Evolutionary conservation across 37 sponge, comb jelly and placozoan genomes (phyloP).

Genomic region (Spongilla lacustris): DNA sequence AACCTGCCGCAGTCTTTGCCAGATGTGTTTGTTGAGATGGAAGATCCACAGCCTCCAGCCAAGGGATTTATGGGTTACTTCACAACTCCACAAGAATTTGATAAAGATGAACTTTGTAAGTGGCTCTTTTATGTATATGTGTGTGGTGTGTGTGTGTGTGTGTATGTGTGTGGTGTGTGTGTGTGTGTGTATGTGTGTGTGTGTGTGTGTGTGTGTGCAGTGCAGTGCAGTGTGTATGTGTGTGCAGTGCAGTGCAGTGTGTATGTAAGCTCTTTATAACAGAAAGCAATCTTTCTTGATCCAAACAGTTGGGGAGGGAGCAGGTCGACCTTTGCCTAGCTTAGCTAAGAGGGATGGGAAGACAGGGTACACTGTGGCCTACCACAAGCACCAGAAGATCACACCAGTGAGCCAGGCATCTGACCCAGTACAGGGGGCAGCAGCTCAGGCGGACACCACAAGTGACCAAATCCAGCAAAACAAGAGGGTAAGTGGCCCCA

Average conservation of each 20-base stretch:
- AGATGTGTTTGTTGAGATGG: slow-evolving; percentile 2
- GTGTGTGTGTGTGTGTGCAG: too few relatives aligned
- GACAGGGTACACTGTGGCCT: neutral
- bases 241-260: too few relatives aligned
- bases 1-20: slow-evolving; percentile 45
- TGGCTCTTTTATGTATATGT: neutral
- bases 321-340: slow-evolving; percentile 14
- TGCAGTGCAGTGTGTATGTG: too few relatives aligned
- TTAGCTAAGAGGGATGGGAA: slow-evolving; percentile 42
- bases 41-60: slow-evolving; percentile 7
- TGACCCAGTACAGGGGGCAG: neutral
- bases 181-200: too few relatives aligned
- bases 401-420: neutral
- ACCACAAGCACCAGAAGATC: neutral
- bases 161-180: too few relatives aligned
- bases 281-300: neutral
- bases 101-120: slow-evolving; percentile 41
- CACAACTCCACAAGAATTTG: neutral
- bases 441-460: neutral
- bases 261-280: neutral
- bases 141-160: too few relatives aligned
- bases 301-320: slow-evolving; percentile 31
- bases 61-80: neutral
- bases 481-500: too few relatives aligned
- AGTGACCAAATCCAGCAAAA: neutral